phyloP scores from a whole-genome alignment of 1,140 invertebrate species.

The Odontomachus brunneus region DNA sequence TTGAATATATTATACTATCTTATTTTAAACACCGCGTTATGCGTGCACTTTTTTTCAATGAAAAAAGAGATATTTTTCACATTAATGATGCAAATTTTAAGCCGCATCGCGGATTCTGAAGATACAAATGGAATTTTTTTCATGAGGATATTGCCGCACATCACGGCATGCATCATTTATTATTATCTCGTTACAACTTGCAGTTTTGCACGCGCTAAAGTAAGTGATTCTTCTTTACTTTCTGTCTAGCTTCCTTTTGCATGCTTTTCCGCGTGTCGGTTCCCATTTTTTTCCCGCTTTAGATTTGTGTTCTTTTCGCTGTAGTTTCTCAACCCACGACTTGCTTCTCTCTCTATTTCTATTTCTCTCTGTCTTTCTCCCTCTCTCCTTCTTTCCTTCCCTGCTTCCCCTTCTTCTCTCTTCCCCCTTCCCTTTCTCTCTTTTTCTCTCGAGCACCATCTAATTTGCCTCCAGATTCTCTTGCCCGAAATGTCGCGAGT shows the following conservation, averaged over 20 bases:
- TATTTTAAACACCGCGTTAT: too few relatives aligned
- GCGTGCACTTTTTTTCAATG: slow-evolving; percentile 24
- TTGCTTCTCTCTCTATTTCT: too few relatives aligned
- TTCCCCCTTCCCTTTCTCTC: too few relatives aligned
- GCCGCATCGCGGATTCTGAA: background rate
- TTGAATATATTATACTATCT: too few relatives aligned
- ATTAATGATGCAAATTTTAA: slow-evolving; percentile 14
- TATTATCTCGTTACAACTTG: slow-evolving; percentile 33
- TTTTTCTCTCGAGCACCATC: background rate
- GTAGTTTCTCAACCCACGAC: slow-evolving; percentile 1
- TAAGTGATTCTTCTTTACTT: too few relatives aligned
- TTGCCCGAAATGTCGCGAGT: slow-evolving; percentile 28
- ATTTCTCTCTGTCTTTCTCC: too few relatives aligned
- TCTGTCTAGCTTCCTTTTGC: background rate
- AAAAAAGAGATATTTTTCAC: background rate
- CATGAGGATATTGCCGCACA: background rate
- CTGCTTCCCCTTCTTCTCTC: too few relatives aligned
- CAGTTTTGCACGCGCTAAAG: slow-evolving; percentile 36
- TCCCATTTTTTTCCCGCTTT: background rate
- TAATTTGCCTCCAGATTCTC: slow-evolving; percentile 37
- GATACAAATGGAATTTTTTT: slow-evolving; percentile 32
- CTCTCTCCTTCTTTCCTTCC: too few relatives aligned
- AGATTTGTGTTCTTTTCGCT: background rate
- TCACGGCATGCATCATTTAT: slow-evolving; percentile 45
- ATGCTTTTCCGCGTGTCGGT: background rate